Base-by-base conservation (phyloP, 2,888 invertebrate genomes). In the Caenorhabditis uteleia region DNA sequence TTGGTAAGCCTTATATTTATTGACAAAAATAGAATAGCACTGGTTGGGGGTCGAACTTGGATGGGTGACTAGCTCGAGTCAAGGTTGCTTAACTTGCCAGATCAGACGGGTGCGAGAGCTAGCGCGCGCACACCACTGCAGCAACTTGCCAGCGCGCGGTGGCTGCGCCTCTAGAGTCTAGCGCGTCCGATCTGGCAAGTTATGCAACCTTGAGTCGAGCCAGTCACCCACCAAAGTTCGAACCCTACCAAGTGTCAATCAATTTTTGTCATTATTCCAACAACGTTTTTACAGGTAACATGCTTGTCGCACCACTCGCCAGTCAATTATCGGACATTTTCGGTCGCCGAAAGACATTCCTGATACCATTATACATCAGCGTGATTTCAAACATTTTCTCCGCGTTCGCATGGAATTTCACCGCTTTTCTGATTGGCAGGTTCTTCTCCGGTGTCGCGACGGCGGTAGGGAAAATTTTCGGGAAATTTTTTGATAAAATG, bases 361-460 rank as follows among this genome's bases (percentile, higher is more conserved):
- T 82, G 16, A 27, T 71, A 2, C 74, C 82, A 7, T 57, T 82
- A 10, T 76, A 74, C 60, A 34, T 79, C 8, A 54, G 77, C 12
- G 72, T 77, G 4, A n/a, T 68, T n/a, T 46, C 77, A n/a, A 81
- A 79, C 39, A 55, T 81, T 33, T 56, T 71, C 7, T 76, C 75
- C 43, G 75, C 77, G 0, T 29, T 74, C n/a, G 65, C 78, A 7
- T 77, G 76, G 1, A 68, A 62, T 42, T 82, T 71, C 53, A 39
- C 34, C 1, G 44, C 67, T 2, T 82, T 82, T 46, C 51, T 82
- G n/a, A 21, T 76, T 18, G 74, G 74, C 43, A 70, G 80, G 18
- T 77, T 82, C 40, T 25, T 80, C 20, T 73, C 82, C 3, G 82
- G 82, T 26, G 56, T 80, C 16, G 75, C 77, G 12, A 74, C 77